Base-by-base conservation (phyloP, 1,140 invertebrate species). In the Schlechtendalia chinensis region DNA sequence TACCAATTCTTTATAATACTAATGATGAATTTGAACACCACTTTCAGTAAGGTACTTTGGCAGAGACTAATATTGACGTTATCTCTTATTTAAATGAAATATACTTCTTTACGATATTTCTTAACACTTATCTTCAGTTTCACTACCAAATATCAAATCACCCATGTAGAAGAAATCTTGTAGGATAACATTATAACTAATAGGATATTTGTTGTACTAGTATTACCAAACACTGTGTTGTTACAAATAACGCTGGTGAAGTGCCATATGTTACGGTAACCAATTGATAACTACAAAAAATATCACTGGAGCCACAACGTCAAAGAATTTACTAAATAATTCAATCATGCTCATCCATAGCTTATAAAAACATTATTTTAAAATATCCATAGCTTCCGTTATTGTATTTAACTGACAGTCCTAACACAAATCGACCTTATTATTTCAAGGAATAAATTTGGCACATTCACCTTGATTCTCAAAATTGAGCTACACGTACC, bases 251-350 rank as follows among this genome's bases (percentile, higher is more conserved):
- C 10, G 86, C 85, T 5, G 83, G 83, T 12, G 83, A 81, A 39
- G 84, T 85, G 3, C 86, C 86, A 81, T 86, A 87, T 2, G 86
- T 87, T 1, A 87, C 83, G 3, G 85, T 87, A 12, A 83, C 84
- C 17, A 87, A 63, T 56, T 72, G 82, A 83, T 82, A 88, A 16
- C 65, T 83, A 79, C 82, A 83, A 1, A 87, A 56, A 27, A 79
- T 58, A 67, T 85, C 58, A 22, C 72, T 54, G 0, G 83, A 82
- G 12, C 79, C 32, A 0, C 81, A n/a, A 32, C 85, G 82, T 85
- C 87, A 88, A 10, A 88, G 54, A 22, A 88, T 87, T 74, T 84
- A 81, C 81, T 58, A 22, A 10, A 58, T 10, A 24, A 12, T 4
- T 22, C 54, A 58, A 6, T 58, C 54, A 12, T 22, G 54, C 12